Evolutionary conservation across 2,797 vertebrate genomes (phyloP).

Genomic region (Tragopan temminckii): DNA sequence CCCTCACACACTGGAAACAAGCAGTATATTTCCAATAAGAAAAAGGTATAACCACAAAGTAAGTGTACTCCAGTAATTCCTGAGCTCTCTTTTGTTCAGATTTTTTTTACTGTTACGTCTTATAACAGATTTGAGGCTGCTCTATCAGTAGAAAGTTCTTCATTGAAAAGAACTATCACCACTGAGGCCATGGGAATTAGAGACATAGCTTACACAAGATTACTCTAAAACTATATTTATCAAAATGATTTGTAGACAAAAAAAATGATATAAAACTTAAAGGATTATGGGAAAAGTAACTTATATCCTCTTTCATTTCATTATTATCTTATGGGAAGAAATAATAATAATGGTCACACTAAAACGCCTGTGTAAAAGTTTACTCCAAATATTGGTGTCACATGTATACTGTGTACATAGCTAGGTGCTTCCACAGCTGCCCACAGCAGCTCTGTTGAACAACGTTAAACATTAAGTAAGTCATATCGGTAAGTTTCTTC

Average conservation of each 20-base stretch:
- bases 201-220: background rate
- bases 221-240: background rate
- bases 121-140: background rate
- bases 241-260: background rate
- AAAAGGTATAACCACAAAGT: background rate
- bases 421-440: background rate
- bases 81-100: background rate
- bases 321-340: background rate
- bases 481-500: background rate
- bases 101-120: background rate
- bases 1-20: rapidly evolving
- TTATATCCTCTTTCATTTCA: background rate
- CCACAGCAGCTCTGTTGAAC: background rate
- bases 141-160: background rate
- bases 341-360: background rate
- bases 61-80: background rate
- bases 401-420: background rate
- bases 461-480: background rate
- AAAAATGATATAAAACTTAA: background rate
- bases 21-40: background rate
- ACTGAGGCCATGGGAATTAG: background rate
- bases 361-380: background rate
- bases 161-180: background rate
- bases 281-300: background rate
- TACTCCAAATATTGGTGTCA: background rate